Conservation (phyloP, 64 coral and sea anemone genomes). For the Montipora sp. region DNA sequence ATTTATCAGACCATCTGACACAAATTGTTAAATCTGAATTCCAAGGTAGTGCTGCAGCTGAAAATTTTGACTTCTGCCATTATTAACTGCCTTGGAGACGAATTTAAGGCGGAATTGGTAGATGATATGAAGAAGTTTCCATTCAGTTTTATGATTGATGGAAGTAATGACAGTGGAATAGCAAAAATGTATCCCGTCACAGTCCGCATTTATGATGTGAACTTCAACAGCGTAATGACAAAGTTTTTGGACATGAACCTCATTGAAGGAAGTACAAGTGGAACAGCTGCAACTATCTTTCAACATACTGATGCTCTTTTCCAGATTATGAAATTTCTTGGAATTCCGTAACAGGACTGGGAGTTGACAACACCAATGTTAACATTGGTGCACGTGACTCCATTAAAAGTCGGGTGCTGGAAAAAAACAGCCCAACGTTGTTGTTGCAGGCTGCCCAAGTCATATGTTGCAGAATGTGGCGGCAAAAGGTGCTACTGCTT, state of each 20-base stretch:
- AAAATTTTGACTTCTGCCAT: constrained; percentile 68
- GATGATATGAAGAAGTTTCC: constrained; percentile 65
- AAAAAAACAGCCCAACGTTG: constrained; percentile 51
- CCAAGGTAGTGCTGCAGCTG: constrained; percentile 76
- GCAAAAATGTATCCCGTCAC: constrained; percentile 77
- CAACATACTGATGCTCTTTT: constrained; percentile 70
- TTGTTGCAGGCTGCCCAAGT: constrained; percentile 60
- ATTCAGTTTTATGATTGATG: constrained; percentile 76
- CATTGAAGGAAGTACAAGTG: constrained; percentile 46
- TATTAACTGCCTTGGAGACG: constrained; percentile 51
- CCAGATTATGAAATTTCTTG: constrained; percentile 38
- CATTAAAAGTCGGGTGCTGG: constrained; percentile 62
- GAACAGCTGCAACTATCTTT: constrained; percentile 78
- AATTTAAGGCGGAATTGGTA: constrained; percentile 63
- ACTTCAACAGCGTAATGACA: constrained; percentile 72
- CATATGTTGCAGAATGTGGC: constrained; percentile 80
- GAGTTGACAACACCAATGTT: constrained; percentile 75
- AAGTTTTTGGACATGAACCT: constrained; percentile 64
- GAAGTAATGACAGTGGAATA: constrained; percentile 71
- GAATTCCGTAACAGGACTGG: constrained; percentile 64
- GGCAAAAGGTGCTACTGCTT: constrained; percentile 57
- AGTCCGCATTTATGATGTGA: constrained; percentile 68
- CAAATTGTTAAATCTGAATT: constrained; percentile 67
- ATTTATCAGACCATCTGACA: constrained; percentile 51
- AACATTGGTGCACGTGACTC: constrained; percentile 69